These are phyloP conservation scores for Dasyprocta punctata DNA, from an alignment of 2,113 vertebrate genomes.

Conservation along the genomic window DNA sequence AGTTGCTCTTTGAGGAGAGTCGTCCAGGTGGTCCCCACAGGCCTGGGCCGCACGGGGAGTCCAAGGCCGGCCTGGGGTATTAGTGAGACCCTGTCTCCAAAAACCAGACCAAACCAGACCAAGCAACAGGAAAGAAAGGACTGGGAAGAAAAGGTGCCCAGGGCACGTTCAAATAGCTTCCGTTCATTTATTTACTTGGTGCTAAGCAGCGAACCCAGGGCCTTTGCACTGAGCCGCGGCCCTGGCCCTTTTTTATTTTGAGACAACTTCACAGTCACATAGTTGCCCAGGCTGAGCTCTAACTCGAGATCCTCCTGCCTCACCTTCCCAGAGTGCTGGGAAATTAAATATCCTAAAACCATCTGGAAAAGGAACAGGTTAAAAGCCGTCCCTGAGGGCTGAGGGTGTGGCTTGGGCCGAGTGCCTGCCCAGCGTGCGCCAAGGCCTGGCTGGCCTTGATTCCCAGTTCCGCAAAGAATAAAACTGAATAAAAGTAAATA, in stretches of 20 bases:
- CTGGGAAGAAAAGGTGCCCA: background rate
- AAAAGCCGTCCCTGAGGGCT: too few species aligned
- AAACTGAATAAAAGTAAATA: background rate
- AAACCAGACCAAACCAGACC: too few species aligned
- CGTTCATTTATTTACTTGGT: background rate
- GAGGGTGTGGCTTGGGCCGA: background rate
- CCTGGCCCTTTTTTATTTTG: background rate
- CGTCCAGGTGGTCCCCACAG: too few species aligned
- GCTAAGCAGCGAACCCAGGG: background rate
- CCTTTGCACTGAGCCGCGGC: background rate
- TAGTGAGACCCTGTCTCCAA: background rate
- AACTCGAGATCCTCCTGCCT: background rate
- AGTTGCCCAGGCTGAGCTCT: background rate
- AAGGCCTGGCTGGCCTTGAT: background rate
- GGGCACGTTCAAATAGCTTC: background rate
- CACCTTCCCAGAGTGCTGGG: background rate
- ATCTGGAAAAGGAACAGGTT: background rate
- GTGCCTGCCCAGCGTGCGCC: background rate
- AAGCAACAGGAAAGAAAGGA: background rate
- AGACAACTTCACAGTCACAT: background rate
- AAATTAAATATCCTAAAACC: too few species aligned
- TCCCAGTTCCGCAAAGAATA: background rate
- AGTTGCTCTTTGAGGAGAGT: background rate
- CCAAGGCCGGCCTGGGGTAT: background rate
- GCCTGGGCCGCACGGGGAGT: background rate